Base-by-base conservation (phyloP, 1,140 invertebrate species). In the Diachasmimorpha longicaudata region DNA sequence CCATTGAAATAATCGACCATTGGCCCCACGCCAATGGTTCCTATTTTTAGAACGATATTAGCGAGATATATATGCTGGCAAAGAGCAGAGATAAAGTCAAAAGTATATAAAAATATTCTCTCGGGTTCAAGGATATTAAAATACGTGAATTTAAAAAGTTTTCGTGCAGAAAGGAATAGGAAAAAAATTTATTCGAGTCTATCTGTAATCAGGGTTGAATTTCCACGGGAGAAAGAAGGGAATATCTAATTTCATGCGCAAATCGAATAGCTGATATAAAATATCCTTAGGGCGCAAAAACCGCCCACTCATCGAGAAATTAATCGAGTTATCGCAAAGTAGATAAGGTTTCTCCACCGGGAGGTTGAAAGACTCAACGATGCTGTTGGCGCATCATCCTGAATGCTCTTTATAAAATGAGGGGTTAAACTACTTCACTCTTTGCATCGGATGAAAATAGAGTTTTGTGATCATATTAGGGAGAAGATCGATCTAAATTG, bases 251-350 rank as follows among this genome's bases (percentile, higher is more conserved):
- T 75, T 70, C 68, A 63, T 14, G 48, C 67, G 68, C 68, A 75
- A 75, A 75, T 75, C 74, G 46, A 75, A 75, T 75, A 70, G 67
- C 74, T 48, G 48, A 75, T 75, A 75, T 75, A 75, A 70, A 70
- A 75, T 70, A 75, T 70, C 74, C 74, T 67, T 67, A 69, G 74
- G 58, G 48, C 10, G 67, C 36, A 70, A 70, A 58, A 63, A 75
- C 46, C 55, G 44, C 68, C 74, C 67, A 68, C 74, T 78, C 66
- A 55, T 42, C 67, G 73, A 55, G 73, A 78, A 76, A 78, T 78
- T 78, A 78, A 78, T 76, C 77, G 74, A 78, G 77, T 78, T 78
- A 78, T 78, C 74, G 58, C 19, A 25, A 76, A 76, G 66, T 76
- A 75, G 72, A 77, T 77, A 77, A 77, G 76, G 46, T 75, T 55